A percentile compares a stretch with the other conserved stretches of the same genome.
Conservation (phyloP, 2,797 vertebrate genomes). For the Sebastes iracundus region DNA sequence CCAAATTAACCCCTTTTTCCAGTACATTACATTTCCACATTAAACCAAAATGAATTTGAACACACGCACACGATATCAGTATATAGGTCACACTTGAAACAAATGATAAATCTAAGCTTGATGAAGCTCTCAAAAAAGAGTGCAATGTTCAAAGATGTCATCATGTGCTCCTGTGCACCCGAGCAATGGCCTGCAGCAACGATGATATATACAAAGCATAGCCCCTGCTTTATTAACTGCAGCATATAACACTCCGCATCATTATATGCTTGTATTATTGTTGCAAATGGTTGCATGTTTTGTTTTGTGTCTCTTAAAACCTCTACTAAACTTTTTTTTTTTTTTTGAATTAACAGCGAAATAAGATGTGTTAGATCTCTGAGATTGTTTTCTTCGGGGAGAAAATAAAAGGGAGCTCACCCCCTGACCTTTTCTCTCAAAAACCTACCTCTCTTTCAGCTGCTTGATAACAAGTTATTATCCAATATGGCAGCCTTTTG, state of each 20-base stretch:
- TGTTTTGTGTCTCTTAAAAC: slow-evolving; percentile 3
- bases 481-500: slow-evolving; percentile 69
- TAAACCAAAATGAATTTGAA: slow-evolving; percentile 67
- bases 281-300: background rate
- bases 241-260: slow-evolving; percentile 26
- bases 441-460: slow-evolving; percentile 65
- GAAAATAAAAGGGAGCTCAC: slow-evolving; percentile 72
- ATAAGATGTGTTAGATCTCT: slow-evolving; percentile 52
- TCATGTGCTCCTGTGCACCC: slow-evolving; percentile 12
- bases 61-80: slow-evolving; percentile 15
- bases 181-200: slow-evolving; percentile 27
- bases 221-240: slow-evolving; percentile 39
- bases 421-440: slow-evolving; percentile 65
- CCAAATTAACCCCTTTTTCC: slow-evolving; percentile 84
- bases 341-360: slow-evolving; percentile 46
- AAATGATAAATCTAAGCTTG: slow-evolving; percentile 42
- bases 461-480: slow-evolving; percentile 82
- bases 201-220: slow-evolving; percentile 7
- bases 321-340: background rate
- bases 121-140: slow-evolving; percentile 49
- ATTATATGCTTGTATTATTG: background rate
- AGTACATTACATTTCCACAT: slow-evolving; percentile 82
- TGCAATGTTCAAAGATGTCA: slow-evolving; percentile 38
- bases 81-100: slow-evolving; percentile 58
- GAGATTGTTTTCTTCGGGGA: slow-evolving; percentile 63